Conservation (phyloP, 2,888 invertebrate species). For the Acanthosepion lycidas region DNA sequence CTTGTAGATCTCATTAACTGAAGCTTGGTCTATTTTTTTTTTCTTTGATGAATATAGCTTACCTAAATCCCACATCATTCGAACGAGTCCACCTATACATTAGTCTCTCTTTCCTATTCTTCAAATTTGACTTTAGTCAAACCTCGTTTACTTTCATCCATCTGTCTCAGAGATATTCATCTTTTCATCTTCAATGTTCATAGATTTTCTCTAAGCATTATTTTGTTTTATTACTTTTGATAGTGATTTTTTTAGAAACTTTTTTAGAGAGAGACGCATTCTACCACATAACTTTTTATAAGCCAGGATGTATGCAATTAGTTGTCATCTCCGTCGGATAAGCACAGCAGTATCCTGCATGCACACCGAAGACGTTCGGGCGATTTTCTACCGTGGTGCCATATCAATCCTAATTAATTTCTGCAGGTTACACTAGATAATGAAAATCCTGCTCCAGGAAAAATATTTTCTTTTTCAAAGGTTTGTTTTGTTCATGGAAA, state of each 20-base stretch:
- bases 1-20: neutral
- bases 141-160: neutral
- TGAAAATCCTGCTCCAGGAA: neutral
- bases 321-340: neutral
- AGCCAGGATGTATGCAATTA: neutral
- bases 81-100: neutral
- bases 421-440: neutral
- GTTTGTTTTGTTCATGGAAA: neutral
- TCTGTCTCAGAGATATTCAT: neutral
- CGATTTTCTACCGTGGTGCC: neutral
- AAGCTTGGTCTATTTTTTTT: neutral
- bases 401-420: constrained; percentile 14
- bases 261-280: neutral
- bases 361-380: neutral
- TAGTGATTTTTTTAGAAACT: neutral
- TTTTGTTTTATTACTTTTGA: neutral
- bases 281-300: neutral
- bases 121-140: neutral
- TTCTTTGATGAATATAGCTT: neutral
- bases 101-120: neutral
- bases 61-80: neutral
- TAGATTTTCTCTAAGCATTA: neutral
- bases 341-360: neutral
- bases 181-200: neutral
- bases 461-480: neutral